Base-by-base conservation (phyloP, 2,888 invertebrate species). In the Tanypteryx hageni region DNA sequence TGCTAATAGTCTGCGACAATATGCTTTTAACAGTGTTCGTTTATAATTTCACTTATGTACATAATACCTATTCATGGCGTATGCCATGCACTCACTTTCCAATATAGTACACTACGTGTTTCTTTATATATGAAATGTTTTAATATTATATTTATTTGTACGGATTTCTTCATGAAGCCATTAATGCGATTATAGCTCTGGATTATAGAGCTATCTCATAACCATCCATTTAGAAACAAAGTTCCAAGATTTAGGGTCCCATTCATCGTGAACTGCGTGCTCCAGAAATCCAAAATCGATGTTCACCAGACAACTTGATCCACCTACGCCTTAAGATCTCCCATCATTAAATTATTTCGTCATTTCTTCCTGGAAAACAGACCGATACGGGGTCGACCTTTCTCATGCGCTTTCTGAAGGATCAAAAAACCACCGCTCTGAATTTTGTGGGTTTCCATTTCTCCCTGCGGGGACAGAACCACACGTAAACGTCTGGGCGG, bases 281-380 rank as follows among this genome's bases (percentile, higher is more conserved):
- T 86, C 22, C 5, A 22, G 22, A 68, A 68, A 68, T 68, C 68
- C 22, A 11, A 22, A 68, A n/a, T n/a, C 68, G 68, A 68, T 68
- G 68, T 68, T 68, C 22, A 18, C 18, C n/a, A 0, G 22, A 68
- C 68, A 68, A 68, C 68, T 22, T 68, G 68, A 68, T 86, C 86
- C 61, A 31, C 86, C 86, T 64, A 86, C 86, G 86, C 86, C 61
- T 86, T 61, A 44, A n/a, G 61, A 61, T 64, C 61, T 31, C 61
- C 61, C 86, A 18, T 61, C 86, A 61, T 86, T 86, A 86, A 86
- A 86, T 59, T n/a, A 86, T 86, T 86, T 86, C 18, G 22, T 13
- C 68, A 22, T 68, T 68, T 57, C 83, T 64, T 64, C 61, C 27
- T 31, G 86, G 61, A 61, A 86, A 61, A 31, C 56, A 44, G 83